Percentiles rank a stretch among this genome's conserved stretches.
Evolutionary conservation across 2,888 invertebrate species (phyloP).

Genomic region (Plagodis pulveraria): DNA sequence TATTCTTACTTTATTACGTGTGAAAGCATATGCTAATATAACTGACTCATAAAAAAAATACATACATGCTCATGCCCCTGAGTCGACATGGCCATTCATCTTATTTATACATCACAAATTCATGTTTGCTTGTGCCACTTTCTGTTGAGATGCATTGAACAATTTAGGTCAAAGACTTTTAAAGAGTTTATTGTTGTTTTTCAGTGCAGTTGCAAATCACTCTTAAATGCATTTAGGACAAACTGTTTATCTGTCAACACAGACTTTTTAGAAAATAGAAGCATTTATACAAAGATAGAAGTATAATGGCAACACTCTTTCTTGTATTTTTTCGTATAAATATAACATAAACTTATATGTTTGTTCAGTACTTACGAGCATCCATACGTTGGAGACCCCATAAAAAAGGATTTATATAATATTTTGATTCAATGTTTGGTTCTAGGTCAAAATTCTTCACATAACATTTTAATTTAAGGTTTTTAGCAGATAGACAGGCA

Average conservation of each 20-base stretch:
- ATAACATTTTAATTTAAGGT: too few relatives aligned
- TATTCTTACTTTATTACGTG: conserved; percentile 21
- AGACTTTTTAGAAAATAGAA: too few relatives aligned
- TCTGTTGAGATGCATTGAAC: conserved; percentile 47
- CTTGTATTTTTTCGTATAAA: too few relatives aligned
- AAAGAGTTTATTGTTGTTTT: conserved; percentile 57
- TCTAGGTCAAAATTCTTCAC: too few relatives aligned
- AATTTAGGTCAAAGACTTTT: conserved; percentile 69
- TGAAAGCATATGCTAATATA: conserved; percentile 17
- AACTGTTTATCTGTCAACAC: neutral
- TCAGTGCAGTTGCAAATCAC: conserved; percentile 29
- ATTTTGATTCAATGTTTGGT: too few relatives aligned
- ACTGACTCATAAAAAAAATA: conserved; percentile 19
- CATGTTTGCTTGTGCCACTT: conserved; percentile 57
- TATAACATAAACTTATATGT: too few relatives aligned
- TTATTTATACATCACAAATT: conserved; percentile 56
- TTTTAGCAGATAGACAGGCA: too few relatives aligned
- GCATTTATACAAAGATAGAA: too few relatives aligned
- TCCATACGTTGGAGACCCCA: too few relatives aligned
- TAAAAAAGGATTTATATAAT: too few relatives aligned
- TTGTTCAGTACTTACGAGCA: too few relatives aligned
- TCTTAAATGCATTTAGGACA: conserved; percentile 24
- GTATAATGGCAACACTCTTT: too few relatives aligned
- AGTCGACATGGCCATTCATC: conserved; percentile 49
- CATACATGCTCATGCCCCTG: conserved; percentile 27